Percentiles rank a stretch among this genome's conserved stretches.
These are phyloP conservation scores for Falco concolor DNA, from an alignment of 2,797 vertebrate genomes.

Conservation along the genomic window DNA sequence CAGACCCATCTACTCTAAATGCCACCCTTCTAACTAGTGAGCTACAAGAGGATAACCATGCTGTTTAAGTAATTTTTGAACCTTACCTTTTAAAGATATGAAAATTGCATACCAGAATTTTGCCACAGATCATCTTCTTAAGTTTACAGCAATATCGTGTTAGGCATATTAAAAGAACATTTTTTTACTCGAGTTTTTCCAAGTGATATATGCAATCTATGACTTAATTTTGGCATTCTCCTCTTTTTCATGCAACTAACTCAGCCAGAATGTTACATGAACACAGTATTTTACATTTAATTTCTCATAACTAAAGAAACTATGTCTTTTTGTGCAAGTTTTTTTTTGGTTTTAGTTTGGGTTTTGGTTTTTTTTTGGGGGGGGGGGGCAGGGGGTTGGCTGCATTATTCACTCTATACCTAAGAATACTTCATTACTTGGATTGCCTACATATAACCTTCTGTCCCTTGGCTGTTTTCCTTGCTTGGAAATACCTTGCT, in stretches of 20 bases:
- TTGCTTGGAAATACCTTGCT: conserved; percentile 42
- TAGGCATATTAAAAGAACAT: background rate
- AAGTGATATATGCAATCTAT: background rate
- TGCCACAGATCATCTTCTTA: background rate
- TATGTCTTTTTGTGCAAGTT: background rate
- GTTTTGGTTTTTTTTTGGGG: background rate
- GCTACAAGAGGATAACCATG: background rate
- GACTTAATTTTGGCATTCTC: background rate
- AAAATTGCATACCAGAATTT: background rate
- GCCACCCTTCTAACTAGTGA: background rate
- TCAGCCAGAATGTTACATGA: background rate
- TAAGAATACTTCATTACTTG: conserved; percentile 52
- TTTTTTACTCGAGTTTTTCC: background rate
- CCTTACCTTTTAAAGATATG: background rate
- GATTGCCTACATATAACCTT: conserved; percentile 38
- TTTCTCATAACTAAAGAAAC: background rate
- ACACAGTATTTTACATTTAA: background rate
- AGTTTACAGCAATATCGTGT: background rate
- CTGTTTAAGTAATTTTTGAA: background rate
- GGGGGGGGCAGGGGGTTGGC: background rate
- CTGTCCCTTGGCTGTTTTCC: conserved; percentile 57
- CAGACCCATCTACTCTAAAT: background rate
- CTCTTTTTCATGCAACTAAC: background rate
- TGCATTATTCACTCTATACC: conserved; percentile 2
- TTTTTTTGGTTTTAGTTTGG: background rate